phyloP scores from a whole-genome alignment of 2,888 invertebrate genomes.

The Cheiracanthium punctorium region DNA sequence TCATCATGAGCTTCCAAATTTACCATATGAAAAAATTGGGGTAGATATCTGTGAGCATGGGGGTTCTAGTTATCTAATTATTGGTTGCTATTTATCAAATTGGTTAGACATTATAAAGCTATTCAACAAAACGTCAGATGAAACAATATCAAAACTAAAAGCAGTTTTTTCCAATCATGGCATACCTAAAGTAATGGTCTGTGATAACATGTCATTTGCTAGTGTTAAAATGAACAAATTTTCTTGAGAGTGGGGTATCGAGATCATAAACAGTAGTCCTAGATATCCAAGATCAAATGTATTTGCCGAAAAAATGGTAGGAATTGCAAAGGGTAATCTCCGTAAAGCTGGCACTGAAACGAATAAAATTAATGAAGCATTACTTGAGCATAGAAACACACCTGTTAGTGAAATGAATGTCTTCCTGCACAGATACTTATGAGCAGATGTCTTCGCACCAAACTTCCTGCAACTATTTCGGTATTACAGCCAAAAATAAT shows the following conservation, averaged over 20 bases:
- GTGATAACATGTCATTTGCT: constrained; percentile 3
- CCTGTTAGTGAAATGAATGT: neutral
- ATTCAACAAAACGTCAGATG: constrained; percentile 12
- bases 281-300: neutral
- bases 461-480: neutral
- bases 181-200: neutral
- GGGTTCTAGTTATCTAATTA: neutral
- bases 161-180: constrained; percentile 11
- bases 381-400: constrained; percentile 8
- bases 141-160: constrained; percentile 22
- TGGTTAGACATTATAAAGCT: constrained; percentile 20
- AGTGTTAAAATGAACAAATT: neutral
- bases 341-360: neutral
- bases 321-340: neutral
- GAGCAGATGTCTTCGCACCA: neutral
- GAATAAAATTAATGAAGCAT: neutral
- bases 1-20: neutral
- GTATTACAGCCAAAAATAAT: neutral
- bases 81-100: constrained; percentile 6
- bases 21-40: constrained; percentile 4
- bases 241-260: neutral
- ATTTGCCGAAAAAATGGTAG: constrained; percentile 3
- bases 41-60: constrained; percentile 8
- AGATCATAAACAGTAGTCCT: neutral
- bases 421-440: neutral